Conservation (phyloP, 2,113 vertebrate species). For the Rissa tridactyla region DNA sequence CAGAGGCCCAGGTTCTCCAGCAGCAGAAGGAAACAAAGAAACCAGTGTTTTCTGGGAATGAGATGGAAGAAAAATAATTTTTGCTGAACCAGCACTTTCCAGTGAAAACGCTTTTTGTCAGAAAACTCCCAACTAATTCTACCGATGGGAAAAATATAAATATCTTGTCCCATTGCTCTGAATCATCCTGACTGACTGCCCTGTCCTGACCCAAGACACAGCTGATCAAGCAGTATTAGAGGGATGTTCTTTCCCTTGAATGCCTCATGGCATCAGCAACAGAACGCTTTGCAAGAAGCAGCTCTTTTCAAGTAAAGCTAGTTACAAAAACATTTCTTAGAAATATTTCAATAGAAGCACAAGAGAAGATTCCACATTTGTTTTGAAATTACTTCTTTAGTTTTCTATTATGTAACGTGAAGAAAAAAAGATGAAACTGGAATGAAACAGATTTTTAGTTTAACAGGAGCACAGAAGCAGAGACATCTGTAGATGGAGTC, state of each 20-base stretch:
- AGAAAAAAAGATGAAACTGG: background rate
- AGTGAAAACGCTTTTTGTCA: slow-evolving; percentile 53
- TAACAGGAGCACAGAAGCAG: background rate
- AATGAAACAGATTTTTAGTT: background rate
- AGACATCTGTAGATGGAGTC: background rate
- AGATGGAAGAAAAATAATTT: slow-evolving; percentile 59
- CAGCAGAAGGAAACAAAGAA: slow-evolving; percentile 49
- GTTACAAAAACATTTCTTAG: background rate
- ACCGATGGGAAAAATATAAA: background rate
- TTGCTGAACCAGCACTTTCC: slow-evolving; percentile 28
- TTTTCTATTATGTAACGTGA: background rate
- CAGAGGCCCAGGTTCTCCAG: slow-evolving; percentile 48
- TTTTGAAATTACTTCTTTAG: background rate
- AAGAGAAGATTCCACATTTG: background rate
- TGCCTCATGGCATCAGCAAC: background rate
- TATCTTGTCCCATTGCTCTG: background rate
- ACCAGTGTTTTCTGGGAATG: slow-evolving; percentile 44
- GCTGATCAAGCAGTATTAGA: background rate
- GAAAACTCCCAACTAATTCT: background rate
- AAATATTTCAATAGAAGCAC: background rate
- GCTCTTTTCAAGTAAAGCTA: background rate
- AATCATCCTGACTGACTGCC: background rate
- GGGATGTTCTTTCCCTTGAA: background rate
- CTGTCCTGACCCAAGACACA: background rate
- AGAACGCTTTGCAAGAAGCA: background rate